phyloP scores from a whole-genome alignment of 2,888 invertebrate genomes.

The Hedya salicella region DNA sequence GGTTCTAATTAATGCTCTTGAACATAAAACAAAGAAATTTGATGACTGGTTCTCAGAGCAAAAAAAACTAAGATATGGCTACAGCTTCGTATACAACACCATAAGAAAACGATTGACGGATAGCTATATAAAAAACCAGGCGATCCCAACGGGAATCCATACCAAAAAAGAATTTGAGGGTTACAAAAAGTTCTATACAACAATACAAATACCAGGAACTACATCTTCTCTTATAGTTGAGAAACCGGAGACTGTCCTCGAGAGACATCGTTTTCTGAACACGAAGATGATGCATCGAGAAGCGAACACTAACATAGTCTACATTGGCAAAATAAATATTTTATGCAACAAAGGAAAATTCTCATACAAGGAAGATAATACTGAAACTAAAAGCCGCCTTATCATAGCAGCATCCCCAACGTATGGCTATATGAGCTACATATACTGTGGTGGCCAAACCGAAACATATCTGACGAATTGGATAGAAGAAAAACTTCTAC shows the following conservation, averaged over 20 bases:
- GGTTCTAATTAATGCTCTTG: not conserved
- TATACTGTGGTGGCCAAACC: not conserved
- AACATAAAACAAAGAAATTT: conserved; percentile 1
- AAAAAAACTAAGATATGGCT: not conserved
- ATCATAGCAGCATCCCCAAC: conserved; percentile 12
- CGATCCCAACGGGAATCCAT: conserved; percentile 1
- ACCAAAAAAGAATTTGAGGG: not conserved
- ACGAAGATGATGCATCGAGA: conserved; percentile 27
- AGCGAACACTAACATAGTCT: conserved; percentile 26
- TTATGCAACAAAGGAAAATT: not conserved
- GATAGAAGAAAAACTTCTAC: conserved; percentile 28
- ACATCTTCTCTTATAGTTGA: conserved; percentile 33
- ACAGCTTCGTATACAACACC: not conserved
- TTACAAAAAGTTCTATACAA: conserved; percentile 17
- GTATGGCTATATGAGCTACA: conserved; percentile 1
- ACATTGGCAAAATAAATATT: conserved; percentile 18
- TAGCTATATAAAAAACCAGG: not conserved
- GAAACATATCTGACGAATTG: conserved; percentile 2
- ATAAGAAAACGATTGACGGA: conserved; percentile 14
- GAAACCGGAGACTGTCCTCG: conserved; percentile 36
- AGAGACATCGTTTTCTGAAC: conserved; percentile 27
- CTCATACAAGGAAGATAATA: not conserved
- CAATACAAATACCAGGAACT: conserved; percentile 13
- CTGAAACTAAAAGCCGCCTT: not conserved
- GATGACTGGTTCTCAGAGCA: conserved; percentile 1